phyloP scores from a whole-genome alignment of 1,140 invertebrate species.

The Whitmania pigra region DNA sequence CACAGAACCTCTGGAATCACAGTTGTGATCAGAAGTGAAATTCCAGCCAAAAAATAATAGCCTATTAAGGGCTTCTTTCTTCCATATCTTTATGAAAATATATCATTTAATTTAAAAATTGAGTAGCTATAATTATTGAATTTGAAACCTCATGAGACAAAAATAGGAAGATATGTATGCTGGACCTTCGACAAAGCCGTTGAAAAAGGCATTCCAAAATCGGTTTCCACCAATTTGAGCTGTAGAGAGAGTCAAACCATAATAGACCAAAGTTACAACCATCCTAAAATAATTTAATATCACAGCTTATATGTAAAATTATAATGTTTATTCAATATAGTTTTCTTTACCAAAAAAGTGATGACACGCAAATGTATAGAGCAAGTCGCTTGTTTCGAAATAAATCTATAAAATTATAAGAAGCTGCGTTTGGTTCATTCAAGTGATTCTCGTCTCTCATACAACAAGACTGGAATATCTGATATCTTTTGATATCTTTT shows the following conservation, averaged over 20 bases:
- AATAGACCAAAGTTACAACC: conserved; percentile 50
- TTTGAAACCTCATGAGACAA: background rate
- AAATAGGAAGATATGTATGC: conserved; percentile 46
- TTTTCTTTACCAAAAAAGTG: conserved; percentile 22
- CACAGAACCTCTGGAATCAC: background rate
- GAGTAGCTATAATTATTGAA: background rate
- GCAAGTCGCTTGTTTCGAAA: too few species aligned
- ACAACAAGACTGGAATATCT: background rate
- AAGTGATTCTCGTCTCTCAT: background rate
- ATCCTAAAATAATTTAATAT: conserved; percentile 44
- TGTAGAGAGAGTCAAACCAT: conserved; percentile 52
- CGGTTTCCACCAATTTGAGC: conserved; percentile 35
- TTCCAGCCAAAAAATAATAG: conserved; percentile 10
- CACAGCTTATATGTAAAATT: conserved; percentile 24
- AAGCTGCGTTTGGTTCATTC: background rate
- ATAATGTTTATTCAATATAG: conserved; percentile 30
- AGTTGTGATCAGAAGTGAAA: conserved; percentile 8
- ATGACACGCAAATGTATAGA: conserved; percentile 10
- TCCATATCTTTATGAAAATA: conserved; percentile 15
- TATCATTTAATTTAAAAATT: background rate
- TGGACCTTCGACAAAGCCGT: conserved; percentile 61
- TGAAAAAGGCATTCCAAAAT: conserved; percentile 38
- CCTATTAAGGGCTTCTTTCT: conserved; percentile 8
- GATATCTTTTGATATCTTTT: background rate
- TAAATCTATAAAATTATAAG: background rate